These are phyloP conservation scores for Petrolisthes manimaculis DNA, from an alignment of 2,888 invertebrate genomes.

Conservation along the genomic window DNA sequence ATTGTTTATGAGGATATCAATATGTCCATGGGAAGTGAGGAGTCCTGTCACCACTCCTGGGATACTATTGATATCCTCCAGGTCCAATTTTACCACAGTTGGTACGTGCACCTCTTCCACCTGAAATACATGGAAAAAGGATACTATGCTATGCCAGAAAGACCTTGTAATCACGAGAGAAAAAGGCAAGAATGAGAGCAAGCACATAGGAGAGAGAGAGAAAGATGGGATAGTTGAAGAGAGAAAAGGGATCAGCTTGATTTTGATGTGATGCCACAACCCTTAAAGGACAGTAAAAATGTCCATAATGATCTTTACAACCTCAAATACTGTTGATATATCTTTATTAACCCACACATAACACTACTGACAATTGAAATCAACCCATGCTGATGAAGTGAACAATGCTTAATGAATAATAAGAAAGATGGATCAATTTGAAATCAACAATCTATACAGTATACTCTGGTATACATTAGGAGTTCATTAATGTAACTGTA, in stretches of 20 bases:
- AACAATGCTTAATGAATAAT: too few species aligned
- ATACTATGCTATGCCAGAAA: too few species aligned
- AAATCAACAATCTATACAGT: too few species aligned
- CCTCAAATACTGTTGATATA: neutral
- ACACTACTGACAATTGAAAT: too few species aligned
- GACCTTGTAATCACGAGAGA: too few species aligned
- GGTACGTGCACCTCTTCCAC: slow-evolving; percentile 79
- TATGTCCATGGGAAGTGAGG: slow-evolving; percentile 78
- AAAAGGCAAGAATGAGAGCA: too few species aligned
- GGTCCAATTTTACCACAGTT: slow-evolving; percentile 80
- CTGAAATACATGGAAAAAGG: slow-evolving; percentile 69
- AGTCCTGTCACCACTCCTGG: slow-evolving; percentile 77
- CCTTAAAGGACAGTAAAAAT: neutral
- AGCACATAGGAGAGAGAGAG: too few species aligned
- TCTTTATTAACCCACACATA: neutral
- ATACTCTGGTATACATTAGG: too few species aligned
- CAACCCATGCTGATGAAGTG: too few species aligned
- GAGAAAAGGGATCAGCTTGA: neutral
- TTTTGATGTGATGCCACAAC: neutral
- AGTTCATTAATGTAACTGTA: too few species aligned
- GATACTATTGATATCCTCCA: slow-evolving; percentile 79
- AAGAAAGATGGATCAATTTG: too few species aligned
- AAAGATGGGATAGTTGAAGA: neutral
- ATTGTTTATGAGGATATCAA: slow-evolving; percentile 94
- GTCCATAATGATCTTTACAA: neutral